These are phyloP conservation scores for Camelus dromedarius DNA, from an alignment of 2,113 vertebrate species.

Conservation along the genomic window DNA sequence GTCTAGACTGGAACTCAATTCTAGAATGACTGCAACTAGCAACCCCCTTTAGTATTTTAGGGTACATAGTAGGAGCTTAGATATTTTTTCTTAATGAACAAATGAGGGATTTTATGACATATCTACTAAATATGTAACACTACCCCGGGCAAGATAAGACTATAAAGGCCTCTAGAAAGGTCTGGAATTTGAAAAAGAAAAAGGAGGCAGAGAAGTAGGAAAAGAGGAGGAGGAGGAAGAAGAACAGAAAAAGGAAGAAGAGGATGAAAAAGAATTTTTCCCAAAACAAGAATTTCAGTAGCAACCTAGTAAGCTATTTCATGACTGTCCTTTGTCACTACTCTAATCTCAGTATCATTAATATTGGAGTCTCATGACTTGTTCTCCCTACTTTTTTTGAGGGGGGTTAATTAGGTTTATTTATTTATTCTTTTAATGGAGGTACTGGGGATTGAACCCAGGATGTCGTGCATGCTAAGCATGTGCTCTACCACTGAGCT, in stretches of 20 bases:
- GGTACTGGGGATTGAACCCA: no score
- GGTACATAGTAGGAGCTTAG: not conserved
- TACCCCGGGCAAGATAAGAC: not conserved
- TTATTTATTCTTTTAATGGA: no score
- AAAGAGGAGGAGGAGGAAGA: not conserved
- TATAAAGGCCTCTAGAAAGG: not conserved
- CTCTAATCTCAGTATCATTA: not conserved
- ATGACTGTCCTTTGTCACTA: not conserved
- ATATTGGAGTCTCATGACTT: not conserved
- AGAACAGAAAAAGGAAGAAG: not conserved
- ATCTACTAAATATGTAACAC: not conserved
- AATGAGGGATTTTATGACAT: conserved; percentile 1
- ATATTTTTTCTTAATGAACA: not conserved
- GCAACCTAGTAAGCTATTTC: not conserved
- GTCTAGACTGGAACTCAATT: not conserved
- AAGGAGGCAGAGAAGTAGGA: not conserved
- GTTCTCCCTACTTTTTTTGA: not conserved
- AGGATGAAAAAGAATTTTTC: not conserved
- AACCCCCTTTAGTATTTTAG: not conserved
- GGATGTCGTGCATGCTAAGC: no score
- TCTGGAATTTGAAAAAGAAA: not conserved
- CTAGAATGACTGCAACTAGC: not conserved
- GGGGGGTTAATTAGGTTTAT: no score
- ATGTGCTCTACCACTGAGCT: no score
- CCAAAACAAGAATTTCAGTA: not conserved